A percentile compares a stretch with the other conserved stretches of the same genome.
These are phyloP conservation scores for Lithobates pipiens DNA, from an alignment of 2,797 vertebrate genomes.

Conservation along the genomic window DNA sequence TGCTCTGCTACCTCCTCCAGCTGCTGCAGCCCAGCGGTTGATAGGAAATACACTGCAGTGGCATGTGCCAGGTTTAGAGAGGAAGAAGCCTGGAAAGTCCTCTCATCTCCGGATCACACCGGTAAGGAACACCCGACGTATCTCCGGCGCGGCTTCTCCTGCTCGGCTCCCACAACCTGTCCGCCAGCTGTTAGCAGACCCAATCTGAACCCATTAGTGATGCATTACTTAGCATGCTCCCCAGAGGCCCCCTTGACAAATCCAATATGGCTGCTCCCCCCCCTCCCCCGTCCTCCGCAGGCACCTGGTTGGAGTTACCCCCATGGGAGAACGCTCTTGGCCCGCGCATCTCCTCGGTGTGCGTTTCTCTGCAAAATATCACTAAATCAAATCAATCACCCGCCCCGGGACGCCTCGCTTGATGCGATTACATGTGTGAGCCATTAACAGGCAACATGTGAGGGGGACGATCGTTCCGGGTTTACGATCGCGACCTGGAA, in stretches of 20 bases:
- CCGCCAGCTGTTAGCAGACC: slow-evolving; percentile 43
- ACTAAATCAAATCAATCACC: slow-evolving; percentile 31
- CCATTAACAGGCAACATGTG: neutral
- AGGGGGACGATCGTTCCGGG: neutral
- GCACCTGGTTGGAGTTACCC: slow-evolving; percentile 44
- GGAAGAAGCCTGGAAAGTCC: no score
- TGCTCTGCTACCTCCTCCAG: neutral
- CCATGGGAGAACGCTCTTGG: slow-evolving; percentile 5
- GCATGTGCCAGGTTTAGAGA: neutral
- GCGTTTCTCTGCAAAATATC: slow-evolving; percentile 11
- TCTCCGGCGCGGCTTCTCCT: neutral
- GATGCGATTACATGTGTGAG: neutral
- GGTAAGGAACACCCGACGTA: neutral
- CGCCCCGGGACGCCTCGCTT: neutral
- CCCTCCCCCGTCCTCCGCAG: neutral
- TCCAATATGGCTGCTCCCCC: slow-evolving; percentile 23
- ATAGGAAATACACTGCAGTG: neutral
- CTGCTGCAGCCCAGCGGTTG: neutral
- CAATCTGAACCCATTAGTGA: slow-evolving; percentile 49
- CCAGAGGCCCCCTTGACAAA: slow-evolving; percentile 29
- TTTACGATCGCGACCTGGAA: slow-evolving; percentile 16
- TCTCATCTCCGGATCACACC: no score
- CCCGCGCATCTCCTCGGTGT: neutral
- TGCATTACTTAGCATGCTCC: slow-evolving; percentile 39
- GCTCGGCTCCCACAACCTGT: slow-evolving; percentile 8